These are phyloP conservation scores for Alexandromys fortis DNA, from an alignment of 2,113 vertebrate species.

Conservation along the genomic window DNA sequence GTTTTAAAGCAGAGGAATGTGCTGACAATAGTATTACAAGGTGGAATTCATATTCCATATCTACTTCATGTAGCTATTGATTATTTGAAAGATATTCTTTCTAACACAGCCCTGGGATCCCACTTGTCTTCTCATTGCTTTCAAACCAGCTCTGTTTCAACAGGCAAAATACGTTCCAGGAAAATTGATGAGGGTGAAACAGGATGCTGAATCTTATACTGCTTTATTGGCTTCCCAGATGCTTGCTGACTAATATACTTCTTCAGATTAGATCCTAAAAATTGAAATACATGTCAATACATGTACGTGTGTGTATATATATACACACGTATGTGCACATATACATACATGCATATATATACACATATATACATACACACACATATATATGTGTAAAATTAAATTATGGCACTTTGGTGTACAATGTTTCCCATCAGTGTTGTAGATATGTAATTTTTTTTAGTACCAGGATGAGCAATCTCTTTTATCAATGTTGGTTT, in stretches of 20 bases:
- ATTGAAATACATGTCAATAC: not conserved
- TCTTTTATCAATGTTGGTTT: not conserved
- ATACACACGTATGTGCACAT: too few relatives aligned
- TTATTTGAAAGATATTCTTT: conserved; percentile 54
- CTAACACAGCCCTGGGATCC: conserved; percentile 34
- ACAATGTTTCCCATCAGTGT: not conserved
- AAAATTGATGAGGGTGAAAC: conserved; percentile 64
- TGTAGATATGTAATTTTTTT: not conserved
- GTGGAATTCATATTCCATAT: conserved; percentile 47
- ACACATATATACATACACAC: fast-evolving
- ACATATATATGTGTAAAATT: not conserved
- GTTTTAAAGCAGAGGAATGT: conserved; percentile 8
- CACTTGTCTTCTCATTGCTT: conserved; percentile 1
- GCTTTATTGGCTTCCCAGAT: not conserved
- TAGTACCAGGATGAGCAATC: not conserved
- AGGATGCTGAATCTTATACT: conserved; percentile 20
- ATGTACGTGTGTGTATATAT: too few relatives aligned
- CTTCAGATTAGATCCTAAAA: not conserved
- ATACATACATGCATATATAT: not conserved
- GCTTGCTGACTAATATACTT: not conserved
- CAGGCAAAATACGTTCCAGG: conserved; percentile 63
- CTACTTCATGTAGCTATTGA: conserved; percentile 19
- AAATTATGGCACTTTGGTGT: not conserved
- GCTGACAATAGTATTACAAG: conserved; percentile 12
- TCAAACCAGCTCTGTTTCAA: conserved; percentile 37